phyloP scores from a whole-genome alignment of 2,888 invertebrate genomes.

The Lasioglossum oenotherae region DNA sequence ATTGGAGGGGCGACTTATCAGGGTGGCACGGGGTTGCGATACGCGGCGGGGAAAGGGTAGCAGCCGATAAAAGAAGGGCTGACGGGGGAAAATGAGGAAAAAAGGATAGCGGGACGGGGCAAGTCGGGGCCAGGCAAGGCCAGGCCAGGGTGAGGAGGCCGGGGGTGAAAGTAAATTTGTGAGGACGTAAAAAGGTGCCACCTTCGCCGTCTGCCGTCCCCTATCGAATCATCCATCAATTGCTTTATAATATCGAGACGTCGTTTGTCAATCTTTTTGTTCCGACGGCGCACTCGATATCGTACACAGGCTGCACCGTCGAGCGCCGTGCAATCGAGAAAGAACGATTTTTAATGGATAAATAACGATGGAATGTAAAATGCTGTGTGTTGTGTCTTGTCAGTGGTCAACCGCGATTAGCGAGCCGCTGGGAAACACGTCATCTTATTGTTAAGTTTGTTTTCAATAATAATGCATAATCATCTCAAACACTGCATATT shows the following conservation, averaged over 20 bases:
- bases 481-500: no score
- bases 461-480: no score
- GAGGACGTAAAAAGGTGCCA: constrained; percentile 31
- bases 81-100: constrained; percentile 22
- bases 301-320: constrained; percentile 16
- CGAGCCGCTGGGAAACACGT: no score
- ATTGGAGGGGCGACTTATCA: constrained; percentile 79
- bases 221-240: constrained; percentile 76
- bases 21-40: constrained; percentile 52
- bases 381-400: no score
- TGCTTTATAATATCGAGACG: constrained; percentile 77
- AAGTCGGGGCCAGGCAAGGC: neutral
- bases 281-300: constrained; percentile 36
- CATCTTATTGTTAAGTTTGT: no score
- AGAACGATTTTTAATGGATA: neutral
- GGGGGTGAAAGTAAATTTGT: constrained; percentile 32
- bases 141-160: neutral
- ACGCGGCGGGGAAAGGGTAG: constrained; percentile 45
- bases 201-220: constrained; percentile 31
- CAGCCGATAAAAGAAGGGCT: constrained; percentile 21
- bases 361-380: neutral
- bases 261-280: constrained; percentile 74
- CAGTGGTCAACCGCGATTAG: no score
- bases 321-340: neutral
- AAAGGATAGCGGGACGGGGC: constrained; percentile 4